Conservation (phyloP, 2,113 vertebrate genomes). For the Corvus hawaiiensis region DNA sequence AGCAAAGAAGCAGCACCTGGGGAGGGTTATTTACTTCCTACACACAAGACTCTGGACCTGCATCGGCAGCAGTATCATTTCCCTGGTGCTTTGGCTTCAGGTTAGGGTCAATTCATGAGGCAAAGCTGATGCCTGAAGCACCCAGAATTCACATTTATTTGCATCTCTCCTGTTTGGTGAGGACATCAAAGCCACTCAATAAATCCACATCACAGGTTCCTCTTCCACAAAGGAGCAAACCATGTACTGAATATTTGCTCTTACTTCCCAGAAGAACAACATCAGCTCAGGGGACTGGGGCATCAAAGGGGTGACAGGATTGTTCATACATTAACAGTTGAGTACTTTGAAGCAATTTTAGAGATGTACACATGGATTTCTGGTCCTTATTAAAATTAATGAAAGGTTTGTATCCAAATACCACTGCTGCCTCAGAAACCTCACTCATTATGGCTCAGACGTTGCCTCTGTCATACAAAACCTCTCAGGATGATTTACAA, state of each 20-base stretch:
- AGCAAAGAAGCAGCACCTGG: neutral
- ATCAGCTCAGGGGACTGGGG: neutral
- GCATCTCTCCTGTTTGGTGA: neutral
- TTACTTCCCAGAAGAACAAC: neutral
- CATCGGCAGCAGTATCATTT: neutral
- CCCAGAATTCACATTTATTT: neutral
- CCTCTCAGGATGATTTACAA: neutral
- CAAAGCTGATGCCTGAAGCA: neutral
- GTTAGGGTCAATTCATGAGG: neutral
- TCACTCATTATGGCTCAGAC: conserved; percentile 24
- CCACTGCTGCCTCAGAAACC: conserved; percentile 19
- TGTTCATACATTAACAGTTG: neutral
- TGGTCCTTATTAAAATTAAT: conserved; percentile 52
- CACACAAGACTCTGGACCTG: neutral
- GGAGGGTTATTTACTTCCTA: neutral
- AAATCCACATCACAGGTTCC: neutral
- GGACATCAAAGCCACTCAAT: neutral
- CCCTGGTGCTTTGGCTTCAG: neutral
- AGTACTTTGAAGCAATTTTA: neutral
- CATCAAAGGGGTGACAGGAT: neutral
- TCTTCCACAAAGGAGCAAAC: neutral
- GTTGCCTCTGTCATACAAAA: neutral
- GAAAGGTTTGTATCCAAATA: conserved; percentile 14
- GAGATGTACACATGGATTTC: neutral
- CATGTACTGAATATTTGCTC: neutral